Evolutionary conservation across 2,888 invertebrate species (phyloP), one percentile per base, ranked within the genome.

Genomic region (Drosophila lacicola): DNA sequence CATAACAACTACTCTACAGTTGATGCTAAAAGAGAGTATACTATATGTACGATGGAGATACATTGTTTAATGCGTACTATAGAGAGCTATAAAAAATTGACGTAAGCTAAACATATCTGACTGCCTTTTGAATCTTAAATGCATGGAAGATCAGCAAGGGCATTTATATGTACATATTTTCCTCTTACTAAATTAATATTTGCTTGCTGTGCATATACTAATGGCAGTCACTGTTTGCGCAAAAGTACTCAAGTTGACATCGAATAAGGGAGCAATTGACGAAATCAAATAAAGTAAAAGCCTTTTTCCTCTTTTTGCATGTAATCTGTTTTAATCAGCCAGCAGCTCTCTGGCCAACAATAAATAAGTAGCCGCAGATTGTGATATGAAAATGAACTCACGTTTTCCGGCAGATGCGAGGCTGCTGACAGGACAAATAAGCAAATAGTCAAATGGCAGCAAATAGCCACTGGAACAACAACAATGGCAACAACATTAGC

Each of bases 291-390:
- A 39, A 11, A 11, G 36, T 14, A n/a, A 69, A 37, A 39, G 33
- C 14, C 39, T 41, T 37, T 19, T 3, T 14, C 14, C 45, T 8
- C 13, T 21, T 9, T 17, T 25, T 42, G 17, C 4, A n/a, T 36
- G 29, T 45, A 60, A 64, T 74, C 41, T 60, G 53, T 70, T 49
- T 65, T 65, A 65, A 74, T 74, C 47, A 33, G 66, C 37, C 45
- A 60, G 21, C 34, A 39, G 42, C 34, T 44, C 44, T 72, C 47
- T n/a, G 29, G 36, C 37, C 49, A 33, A 46, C 58, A 63, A 47
- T 34, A 47, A 44, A 39, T 44, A 49, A 42, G 50, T 57, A 21
- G 34, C 14, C 19, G 37, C 33, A 36, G 57, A 41, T 57, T 47
- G 57, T 67, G 61, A 70, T 50, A 45, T 55, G 56, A 50, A 54